These are phyloP conservation scores for Bombus superbus DNA, from an alignment of 1,140 invertebrate genomes.

Conservation along the genomic window DNA sequence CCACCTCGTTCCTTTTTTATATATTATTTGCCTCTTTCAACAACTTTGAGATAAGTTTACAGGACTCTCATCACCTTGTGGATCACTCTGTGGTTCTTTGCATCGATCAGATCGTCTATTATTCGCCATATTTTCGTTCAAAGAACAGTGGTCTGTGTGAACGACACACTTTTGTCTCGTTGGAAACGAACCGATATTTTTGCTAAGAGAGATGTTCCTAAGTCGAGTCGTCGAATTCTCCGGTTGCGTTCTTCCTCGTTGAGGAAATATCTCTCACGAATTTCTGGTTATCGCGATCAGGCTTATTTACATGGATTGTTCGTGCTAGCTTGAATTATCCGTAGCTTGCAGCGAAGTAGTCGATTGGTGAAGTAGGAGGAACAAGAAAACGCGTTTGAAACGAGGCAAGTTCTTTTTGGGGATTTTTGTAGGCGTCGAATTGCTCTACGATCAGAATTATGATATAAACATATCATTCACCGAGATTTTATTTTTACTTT, in stretches of 20 bases:
- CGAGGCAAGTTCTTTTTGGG: not conserved
- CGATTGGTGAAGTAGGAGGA: not conserved
- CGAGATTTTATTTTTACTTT: not conserved
- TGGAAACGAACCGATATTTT: not conserved
- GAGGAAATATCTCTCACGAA: constrained; percentile 6
- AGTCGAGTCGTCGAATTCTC: constrained; percentile 6
- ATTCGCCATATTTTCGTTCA: not conserved
- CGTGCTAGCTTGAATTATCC: not conserved
- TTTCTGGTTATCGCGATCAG: not conserved
- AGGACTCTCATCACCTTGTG: too few relatives aligned
- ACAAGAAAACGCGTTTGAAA: not conserved
- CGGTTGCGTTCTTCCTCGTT: constrained; percentile 7
- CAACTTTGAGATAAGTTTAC: not conserved
- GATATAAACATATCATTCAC: not conserved
- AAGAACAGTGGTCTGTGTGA: not conserved
- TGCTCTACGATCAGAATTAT: not conserved
- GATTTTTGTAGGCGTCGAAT: not conserved
- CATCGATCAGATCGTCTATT: not conserved
- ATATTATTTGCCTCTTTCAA: not conserved
- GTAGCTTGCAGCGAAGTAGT: not conserved
- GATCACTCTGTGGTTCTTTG: not conserved
- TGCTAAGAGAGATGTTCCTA: not conserved
- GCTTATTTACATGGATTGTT: not conserved
- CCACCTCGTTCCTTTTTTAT: not conserved
- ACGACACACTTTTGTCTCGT: not conserved